Evolutionary conservation across 2,888 invertebrate species (phyloP), one percentile per base, ranked within the genome.

Genomic region (Notodonta dromedarius): DNA sequence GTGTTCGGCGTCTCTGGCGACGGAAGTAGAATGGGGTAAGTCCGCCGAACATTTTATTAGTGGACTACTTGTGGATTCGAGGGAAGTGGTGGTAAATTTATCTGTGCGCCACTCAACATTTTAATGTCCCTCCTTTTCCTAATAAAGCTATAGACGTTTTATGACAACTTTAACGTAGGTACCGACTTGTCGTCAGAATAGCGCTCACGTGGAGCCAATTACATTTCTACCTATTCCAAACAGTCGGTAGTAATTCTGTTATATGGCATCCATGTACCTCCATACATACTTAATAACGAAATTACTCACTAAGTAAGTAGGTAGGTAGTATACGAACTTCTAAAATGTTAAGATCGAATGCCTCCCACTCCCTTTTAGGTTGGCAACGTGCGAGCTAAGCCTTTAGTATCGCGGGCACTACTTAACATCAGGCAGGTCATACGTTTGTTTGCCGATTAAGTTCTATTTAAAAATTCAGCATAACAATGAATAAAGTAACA

Each of bases 21-120:
- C 81, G 83, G 80, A 80, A 84, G 82, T 89, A 94, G 94, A 94
- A 94, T 89, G 94, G 94, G 94, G 94, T 94, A 91, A 94, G 94
- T 88, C 71, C 64, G 71, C 68, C 60, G 59, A 63, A 62, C 62
- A 68, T 83, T 88, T 90, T 89, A 89, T 87, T 84, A 74, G 79
- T 73, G 67, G 71, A 78, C 82, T 85, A 87, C 88, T 90, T 90
- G 89, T 90, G 79, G 87, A 87, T 88, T 88, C 84, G 77, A 80
- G 76, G 74, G 79, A 83, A 80, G 70, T 63, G 63, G 66, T 74
- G 75, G 75, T 79, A 77, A 76, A 78, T 70, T 74, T 79, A 80
- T 79, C 71, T 72, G 69, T 73, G 73, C 63, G 72, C 75, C 79
- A 79, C 78, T 80, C 69, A 76, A 72, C 73, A 63, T 68, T 74